These are phyloP conservation scores for Pantherophis guttatus DNA, from an alignment of 2,113 vertebrate genomes.

Conservation along the genomic window DNA sequence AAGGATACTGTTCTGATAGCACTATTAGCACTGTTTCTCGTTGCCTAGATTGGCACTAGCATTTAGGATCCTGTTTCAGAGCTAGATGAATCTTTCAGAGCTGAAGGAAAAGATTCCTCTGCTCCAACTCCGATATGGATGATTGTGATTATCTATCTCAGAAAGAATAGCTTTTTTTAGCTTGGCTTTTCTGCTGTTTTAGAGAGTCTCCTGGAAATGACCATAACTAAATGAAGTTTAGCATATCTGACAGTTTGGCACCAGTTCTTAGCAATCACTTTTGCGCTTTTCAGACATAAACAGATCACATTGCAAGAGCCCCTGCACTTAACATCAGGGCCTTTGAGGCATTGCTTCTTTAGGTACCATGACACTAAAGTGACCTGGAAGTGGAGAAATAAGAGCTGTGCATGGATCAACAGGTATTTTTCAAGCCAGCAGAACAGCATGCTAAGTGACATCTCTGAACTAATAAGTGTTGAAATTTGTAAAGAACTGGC, in stretches of 20 bases:
- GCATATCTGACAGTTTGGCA: neutral
- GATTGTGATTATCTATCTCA: neutral
- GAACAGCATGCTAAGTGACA: neutral
- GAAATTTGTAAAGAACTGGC: neutral
- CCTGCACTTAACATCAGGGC: neutral
- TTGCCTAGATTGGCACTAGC: neutral
- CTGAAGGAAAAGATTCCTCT: neutral
- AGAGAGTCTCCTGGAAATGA: neutral
- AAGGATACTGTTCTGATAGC: neutral
- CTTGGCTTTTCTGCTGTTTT: neutral
- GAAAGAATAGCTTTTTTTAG: neutral
- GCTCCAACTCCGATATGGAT: neutral
- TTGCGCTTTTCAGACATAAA: neutral
- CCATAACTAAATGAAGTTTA: neutral
- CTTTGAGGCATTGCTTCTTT: neutral
- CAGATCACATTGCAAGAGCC: neutral
- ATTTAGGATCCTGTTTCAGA: neutral
- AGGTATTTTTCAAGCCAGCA: neutral
- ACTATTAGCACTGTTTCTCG: neutral
- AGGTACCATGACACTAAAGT: neutral
- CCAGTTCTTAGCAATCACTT: neutral
- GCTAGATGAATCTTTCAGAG: neutral
- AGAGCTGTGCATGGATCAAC: neutral
- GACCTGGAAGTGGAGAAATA: neutral
- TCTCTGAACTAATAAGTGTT: neutral